Conservation (phyloP, 2,113 vertebrate species). For the Cettia cetti region DNA sequence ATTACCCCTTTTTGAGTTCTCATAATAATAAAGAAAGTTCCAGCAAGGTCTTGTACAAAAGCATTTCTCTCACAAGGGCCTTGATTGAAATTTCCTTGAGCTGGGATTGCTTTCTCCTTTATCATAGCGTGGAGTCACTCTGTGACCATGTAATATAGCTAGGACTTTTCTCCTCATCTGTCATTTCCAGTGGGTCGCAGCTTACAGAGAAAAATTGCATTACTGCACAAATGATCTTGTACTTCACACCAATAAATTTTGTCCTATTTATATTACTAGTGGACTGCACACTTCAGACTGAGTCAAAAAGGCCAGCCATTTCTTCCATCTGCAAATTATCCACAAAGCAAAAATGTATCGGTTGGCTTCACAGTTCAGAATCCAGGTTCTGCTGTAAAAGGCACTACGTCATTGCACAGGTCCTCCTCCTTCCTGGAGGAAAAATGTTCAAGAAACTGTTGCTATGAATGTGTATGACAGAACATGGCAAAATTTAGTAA, state of each 20-base stretch:
- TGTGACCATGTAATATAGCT: not conserved
- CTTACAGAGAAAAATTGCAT: not conserved
- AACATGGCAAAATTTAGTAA: not conserved
- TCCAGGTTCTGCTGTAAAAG: not conserved
- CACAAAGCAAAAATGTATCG: not conserved
- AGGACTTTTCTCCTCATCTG: not conserved
- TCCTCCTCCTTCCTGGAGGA: not conserved
- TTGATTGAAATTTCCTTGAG: not conserved
- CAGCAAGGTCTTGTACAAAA: not conserved
- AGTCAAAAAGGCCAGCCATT: not conserved
- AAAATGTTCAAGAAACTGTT: not conserved
- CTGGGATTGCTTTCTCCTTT: not conserved
- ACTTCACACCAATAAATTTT: not conserved
- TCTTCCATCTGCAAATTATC: not conserved
- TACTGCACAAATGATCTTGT: not conserved
- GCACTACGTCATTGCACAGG: not conserved
- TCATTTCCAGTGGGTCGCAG: slow-evolving; percentile 1
- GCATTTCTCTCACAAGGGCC: not conserved
- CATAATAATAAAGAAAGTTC: not conserved
- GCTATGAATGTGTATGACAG: not conserved
- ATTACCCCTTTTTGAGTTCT: not conserved
- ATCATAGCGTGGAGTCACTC: not conserved
- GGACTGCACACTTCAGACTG: not conserved
- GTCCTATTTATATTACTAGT: not conserved
- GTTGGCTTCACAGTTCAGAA: not conserved